Conservation (phyloP, 2,888 invertebrate species). For the Cheilosia vernalis region DNA sequence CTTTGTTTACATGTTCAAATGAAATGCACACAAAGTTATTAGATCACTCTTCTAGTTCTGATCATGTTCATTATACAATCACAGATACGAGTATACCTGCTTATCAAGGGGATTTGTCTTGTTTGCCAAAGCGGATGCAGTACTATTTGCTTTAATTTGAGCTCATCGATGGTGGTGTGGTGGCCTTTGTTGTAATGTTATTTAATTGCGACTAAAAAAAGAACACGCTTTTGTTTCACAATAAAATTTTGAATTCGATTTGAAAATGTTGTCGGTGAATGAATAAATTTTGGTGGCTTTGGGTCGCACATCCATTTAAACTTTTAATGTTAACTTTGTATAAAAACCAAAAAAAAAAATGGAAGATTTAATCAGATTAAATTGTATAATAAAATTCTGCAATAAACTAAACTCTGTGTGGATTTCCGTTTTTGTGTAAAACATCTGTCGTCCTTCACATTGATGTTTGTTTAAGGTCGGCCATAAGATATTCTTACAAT, state of each 20-base stretch:
- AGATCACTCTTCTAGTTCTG: constrained; percentile 4
- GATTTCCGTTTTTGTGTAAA: neutral
- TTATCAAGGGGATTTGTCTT: constrained; percentile 71
- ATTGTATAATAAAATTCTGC: too few species aligned
- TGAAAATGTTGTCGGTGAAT: neutral
- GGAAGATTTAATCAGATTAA: too few species aligned
- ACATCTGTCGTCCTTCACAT: constrained; percentile 7
- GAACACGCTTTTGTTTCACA: constrained; percentile 20
- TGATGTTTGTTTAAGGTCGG: constrained; percentile 4
- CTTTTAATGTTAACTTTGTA: too few species aligned
- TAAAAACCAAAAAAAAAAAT: neutral
- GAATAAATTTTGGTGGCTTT: too few species aligned
- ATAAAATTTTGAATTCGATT: constrained; percentile 6
- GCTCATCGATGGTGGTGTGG: constrained; percentile 45
- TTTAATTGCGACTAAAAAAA: constrained; percentile 38
- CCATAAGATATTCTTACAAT: neutral
- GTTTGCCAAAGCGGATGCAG: constrained; percentile 72
- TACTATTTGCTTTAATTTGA: constrained; percentile 47
- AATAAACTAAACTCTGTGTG: neutral
- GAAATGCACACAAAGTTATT: constrained; percentile 18
- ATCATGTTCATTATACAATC: constrained; percentile 51
- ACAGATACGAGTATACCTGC: constrained; percentile 12
- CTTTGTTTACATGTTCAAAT: neutral
- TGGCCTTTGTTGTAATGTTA: constrained; percentile 64
- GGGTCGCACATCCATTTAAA: neutral